Evolutionary conservation across 2,113 vertebrate species (phyloP), one percentile per base, ranked within the genome.

Genomic region (Craseonycteris thonglongyai): DNA sequence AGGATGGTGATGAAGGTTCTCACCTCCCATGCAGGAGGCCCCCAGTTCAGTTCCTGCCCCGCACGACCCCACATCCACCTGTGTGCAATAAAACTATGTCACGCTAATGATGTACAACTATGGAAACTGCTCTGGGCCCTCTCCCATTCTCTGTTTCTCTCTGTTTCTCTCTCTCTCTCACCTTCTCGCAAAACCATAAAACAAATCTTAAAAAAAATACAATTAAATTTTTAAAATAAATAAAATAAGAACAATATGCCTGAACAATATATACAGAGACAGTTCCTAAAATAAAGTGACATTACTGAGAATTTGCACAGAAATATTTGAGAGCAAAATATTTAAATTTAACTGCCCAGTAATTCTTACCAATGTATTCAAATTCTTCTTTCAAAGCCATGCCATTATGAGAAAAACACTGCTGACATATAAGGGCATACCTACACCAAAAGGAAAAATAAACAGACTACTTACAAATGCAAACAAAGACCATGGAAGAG

Each of bases 381-480:
- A 99, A 99, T 97, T 99, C 99, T 97, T 99, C 99, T 96, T 99
- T 99, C 98, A 99, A 98, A 97, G 99, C 99, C 99, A 99, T 99
- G 96, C 99, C 99, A 98, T 99, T 99, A 98, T 99, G 99, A 95
- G 99, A 99, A 98, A 99, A 98, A 98, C 99, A 99, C 83, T 99
- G 99, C 97, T 99, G 99, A 98, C 99, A 99, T 98, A 99, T 98
- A 97, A 99, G 99, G 74, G 99, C 99, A 0, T 99, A 99, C 98
- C 99, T 99, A 96, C n/a, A 96, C 92, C 95, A 94, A 42, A 96
- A 96, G 51, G 63, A 97, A 97, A 87, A 97, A 96, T 91, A 90
- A 81, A 78, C 47, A 88, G 22, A 42, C 9, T 61, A 93, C 80
- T 86, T 82, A 72, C 78, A 68, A 92, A 88, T 71, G 35, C 71